Base-by-base conservation (phyloP, 2,888 invertebrate genomes). In the Matsumyia berberina region DNA sequence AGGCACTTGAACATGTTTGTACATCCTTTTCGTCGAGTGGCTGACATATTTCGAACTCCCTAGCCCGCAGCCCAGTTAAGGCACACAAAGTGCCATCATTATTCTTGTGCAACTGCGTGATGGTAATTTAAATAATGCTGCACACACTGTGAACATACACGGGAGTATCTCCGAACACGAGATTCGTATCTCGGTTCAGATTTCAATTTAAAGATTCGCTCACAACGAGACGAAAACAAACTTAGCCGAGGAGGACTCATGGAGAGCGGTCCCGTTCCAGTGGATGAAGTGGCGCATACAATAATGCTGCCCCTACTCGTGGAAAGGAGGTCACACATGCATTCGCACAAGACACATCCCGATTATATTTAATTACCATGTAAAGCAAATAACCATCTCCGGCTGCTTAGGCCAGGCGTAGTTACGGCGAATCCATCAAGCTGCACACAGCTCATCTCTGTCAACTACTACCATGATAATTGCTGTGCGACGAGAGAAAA, bases 61-160 rank as follows among this genome's bases (percentile, higher is more conserved):
- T 73, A 51, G 57, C 60, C 58, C 17, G 51, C 62, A 78, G 51
- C 55, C 49, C 70, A 72, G 58, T 67, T 67, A 67, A 76, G 57
- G 55, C 69, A n/a, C 67, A 49, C 69, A 70, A 66, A 58, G 57
- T 62, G 35, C 35, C 73, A 73, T 83, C 78, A 62, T 78, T 83
- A 83, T 73, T 83, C 53, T 66, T 83, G 78, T 72, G 72, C 72
- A 72, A 78, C 60, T 78, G 83, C 60, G 60, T 89, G 89, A 88
- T 89, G 88, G 88, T 88, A 89, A 89, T 89, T 90, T 89, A 90
- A 89, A 89, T 89, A 89, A 89, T 88, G 87, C 87, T 69, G 58
- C 49, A 72, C 85, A 74, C 83, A 46, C 19, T 35, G 44, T 42
- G 57, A 46, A 24, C 58, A 66, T 42, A 60, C 64, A 46, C 29